Conservation (phyloP, 2,797 vertebrate species). For the Sarcophilus harrisii region DNA sequence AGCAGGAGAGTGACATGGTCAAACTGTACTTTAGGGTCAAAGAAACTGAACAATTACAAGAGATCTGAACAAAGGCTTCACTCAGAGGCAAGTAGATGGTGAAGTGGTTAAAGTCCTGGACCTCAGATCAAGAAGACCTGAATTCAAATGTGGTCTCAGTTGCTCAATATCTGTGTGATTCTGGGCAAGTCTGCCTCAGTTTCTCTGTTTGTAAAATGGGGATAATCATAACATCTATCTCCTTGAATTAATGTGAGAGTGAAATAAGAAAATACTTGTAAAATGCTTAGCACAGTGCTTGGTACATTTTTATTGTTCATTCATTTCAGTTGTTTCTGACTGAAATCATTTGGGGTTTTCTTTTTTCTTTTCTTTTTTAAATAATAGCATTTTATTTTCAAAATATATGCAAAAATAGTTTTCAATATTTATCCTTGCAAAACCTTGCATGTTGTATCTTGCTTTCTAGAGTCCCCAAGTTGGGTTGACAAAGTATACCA, state of each 20-base stretch:
- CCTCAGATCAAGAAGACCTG: background rate
- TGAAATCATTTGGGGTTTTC: background rate
- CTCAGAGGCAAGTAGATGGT: background rate
- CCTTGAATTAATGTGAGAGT: background rate
- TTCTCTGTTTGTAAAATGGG: background rate
- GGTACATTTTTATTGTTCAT: background rate
- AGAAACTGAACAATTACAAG: background rate
- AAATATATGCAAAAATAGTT: no score
- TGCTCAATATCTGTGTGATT: background rate
- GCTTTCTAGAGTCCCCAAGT: no score
- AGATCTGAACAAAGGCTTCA: background rate
- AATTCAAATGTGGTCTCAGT: background rate
- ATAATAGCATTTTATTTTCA: no score
- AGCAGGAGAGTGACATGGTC: background rate
- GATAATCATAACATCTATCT: background rate
- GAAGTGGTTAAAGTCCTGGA: background rate
- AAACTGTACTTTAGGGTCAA: background rate
- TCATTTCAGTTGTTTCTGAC: background rate
- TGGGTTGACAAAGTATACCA: no score
- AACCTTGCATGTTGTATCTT: no score
- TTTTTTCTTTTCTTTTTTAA: background rate
- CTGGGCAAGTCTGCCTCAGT: background rate
- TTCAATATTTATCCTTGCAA: no score
- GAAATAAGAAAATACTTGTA: background rate
- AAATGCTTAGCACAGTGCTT: background rate